These are phyloP conservation scores for Gallinago jamesoni DNA, from an alignment of 2,113 vertebrate species.

Conservation along the genomic window DNA sequence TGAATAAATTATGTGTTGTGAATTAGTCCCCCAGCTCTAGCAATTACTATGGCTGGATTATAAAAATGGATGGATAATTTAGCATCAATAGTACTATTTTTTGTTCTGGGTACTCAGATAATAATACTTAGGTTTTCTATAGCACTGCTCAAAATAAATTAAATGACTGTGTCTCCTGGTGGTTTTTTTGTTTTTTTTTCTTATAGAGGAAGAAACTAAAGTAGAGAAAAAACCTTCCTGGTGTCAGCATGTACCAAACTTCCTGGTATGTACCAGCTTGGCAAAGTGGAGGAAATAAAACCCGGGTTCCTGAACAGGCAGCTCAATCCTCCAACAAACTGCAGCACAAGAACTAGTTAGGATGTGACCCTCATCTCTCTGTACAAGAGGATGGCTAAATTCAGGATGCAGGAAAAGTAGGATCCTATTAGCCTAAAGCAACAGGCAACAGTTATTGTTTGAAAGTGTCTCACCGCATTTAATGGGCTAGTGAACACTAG, in stretches of 20 bases:
- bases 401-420: neutral
- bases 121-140: neutral
- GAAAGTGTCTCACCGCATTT: constrained; percentile 15
- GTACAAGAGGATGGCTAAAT: neutral
- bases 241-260: neutral
- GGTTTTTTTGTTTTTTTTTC: neutral
- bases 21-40: constrained; percentile 37
- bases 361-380: neutral
- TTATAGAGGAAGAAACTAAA: neutral
- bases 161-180: neutral
- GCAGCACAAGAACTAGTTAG: neutral
- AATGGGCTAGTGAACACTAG: neutral
- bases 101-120: neutral
- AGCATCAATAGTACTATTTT: constrained; percentile 11
- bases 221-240: neutral
- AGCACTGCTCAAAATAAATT: neutral
- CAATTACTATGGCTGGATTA: constrained; percentile 19
- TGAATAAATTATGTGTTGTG: constrained; percentile 38
- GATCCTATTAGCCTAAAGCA: neutral
- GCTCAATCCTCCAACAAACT: neutral
- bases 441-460: neutral
- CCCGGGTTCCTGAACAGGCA: neutral
- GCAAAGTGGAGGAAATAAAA: neutral
- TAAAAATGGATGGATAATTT: constrained; percentile 22
- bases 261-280: neutral